phyloP scores from a whole-genome alignment of 23 tunicate genomes.

The Botrylloides violaceus region DNA sequence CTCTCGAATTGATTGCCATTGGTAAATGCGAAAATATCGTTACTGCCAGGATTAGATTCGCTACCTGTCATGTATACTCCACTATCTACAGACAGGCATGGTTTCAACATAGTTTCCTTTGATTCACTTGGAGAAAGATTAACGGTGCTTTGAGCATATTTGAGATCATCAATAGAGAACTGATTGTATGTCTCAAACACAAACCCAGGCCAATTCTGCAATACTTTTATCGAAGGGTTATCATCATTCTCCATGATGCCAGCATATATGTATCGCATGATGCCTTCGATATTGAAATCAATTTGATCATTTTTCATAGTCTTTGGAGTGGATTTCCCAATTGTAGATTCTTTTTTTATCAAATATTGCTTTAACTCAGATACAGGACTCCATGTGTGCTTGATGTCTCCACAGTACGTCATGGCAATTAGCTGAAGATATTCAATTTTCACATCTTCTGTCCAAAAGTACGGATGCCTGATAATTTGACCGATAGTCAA shows the following conservation, averaged over 20 bases:
- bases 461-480: constrained; percentile 67
- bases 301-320: no score
- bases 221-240: neutral
- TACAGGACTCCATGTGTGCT: neutral
- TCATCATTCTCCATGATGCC: neutral
- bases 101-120: neutral
- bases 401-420: neutral
- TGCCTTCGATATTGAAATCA: no score
- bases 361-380: neutral
- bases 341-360: neutral
- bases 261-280: no score
- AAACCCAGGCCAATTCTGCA: neutral
- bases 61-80: neutral
- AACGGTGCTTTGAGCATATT: neutral
- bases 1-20: neutral
- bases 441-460: constrained; percentile 18
- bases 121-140: neutral
- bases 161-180: neutral
- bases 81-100: constrained; percentile 10
- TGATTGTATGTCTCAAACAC: neutral
- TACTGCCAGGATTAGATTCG: neutral
- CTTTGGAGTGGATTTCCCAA: no score
- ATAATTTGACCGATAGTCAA: constrained; percentile 31
- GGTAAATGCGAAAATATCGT: neutral
- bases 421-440: constrained; percentile 21